Evolutionary conservation across 64 coral and sea anemone species (phyloP).

Genomic region (Montipora cactus): DNA sequence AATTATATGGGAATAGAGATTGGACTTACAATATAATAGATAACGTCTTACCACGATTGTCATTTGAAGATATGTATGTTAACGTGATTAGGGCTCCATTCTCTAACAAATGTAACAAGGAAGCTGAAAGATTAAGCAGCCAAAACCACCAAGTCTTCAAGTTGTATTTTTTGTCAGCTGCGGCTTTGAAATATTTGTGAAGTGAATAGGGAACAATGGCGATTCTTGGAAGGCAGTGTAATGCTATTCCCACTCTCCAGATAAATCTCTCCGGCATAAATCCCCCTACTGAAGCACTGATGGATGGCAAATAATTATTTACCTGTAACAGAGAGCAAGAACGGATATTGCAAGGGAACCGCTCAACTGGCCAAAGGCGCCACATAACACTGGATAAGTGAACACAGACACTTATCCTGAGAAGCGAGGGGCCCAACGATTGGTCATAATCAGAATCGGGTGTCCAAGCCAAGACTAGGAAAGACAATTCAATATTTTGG

Average conservation of each 20-base stretch:
- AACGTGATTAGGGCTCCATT: slow-evolving; percentile 82
- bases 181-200: slow-evolving; percentile 20
- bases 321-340: slow-evolving; percentile 57
- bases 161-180: neutral
- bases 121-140: slow-evolving; percentile 68
- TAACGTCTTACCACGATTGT: slow-evolving; percentile 86
- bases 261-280: slow-evolving; percentile 88
- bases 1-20: too few relatives aligned
- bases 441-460: too few relatives aligned
- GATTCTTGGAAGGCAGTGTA: slow-evolving; percentile 78
- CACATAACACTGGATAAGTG: too few relatives aligned
- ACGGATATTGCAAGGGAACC: neutral
- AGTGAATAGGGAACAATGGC: neutral
- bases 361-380: too few relatives aligned
- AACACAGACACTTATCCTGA: too few relatives aligned
- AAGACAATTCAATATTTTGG: too few relatives aligned
- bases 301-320: slow-evolving; percentile 92
- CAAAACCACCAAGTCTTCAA: slow-evolving; percentile 49
- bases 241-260: slow-evolving; percentile 93
- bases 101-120: slow-evolving; percentile 63
- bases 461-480: too few relatives aligned
- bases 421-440: too few relatives aligned
- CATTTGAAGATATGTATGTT: slow-evolving; percentile 93
- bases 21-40: too few relatives aligned
- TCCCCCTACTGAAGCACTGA: slow-evolving; percentile 92